A percentile compares a stretch with the other conserved stretches of the same genome.
These are phyloP conservation scores for Margarornis squamiger DNA, from an alignment of 2,797 vertebrate species.

Conservation along the genomic window DNA sequence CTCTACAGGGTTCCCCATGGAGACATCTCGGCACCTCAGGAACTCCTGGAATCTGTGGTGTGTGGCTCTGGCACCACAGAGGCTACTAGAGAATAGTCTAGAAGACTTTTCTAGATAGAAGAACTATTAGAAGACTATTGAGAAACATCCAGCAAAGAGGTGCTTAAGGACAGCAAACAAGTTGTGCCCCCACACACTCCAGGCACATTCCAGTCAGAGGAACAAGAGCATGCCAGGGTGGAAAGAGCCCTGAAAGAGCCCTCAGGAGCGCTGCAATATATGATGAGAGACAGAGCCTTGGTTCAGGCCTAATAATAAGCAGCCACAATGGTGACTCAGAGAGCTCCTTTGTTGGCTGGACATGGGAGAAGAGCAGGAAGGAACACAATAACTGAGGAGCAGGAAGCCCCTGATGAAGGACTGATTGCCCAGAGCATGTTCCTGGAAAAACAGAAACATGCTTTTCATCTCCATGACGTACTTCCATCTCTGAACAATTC, in stretches of 20 bases:
- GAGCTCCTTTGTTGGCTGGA: background rate
- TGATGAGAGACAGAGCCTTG: background rate
- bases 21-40: background rate
- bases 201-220: background rate
- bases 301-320: background rate
- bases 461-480: background rate
- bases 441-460: background rate
- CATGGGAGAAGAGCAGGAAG: background rate
- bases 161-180: background rate
- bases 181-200: background rate
- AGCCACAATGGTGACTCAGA: background rate
- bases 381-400: background rate
- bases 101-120: background rate
- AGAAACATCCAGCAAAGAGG: background rate
- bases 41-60: background rate
- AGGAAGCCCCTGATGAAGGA: background rate
- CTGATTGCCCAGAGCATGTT: background rate
- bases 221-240: background rate
- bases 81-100: background rate
- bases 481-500: background rate
- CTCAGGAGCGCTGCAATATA: background rate
- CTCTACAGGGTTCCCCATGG: fast-evolving
- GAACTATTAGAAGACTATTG: background rate
- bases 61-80: background rate
- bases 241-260: background rate